phyloP scores from a whole-genome alignment of 2,113 vertebrate genomes.

The Balaenoptera acutorostrata region DNA sequence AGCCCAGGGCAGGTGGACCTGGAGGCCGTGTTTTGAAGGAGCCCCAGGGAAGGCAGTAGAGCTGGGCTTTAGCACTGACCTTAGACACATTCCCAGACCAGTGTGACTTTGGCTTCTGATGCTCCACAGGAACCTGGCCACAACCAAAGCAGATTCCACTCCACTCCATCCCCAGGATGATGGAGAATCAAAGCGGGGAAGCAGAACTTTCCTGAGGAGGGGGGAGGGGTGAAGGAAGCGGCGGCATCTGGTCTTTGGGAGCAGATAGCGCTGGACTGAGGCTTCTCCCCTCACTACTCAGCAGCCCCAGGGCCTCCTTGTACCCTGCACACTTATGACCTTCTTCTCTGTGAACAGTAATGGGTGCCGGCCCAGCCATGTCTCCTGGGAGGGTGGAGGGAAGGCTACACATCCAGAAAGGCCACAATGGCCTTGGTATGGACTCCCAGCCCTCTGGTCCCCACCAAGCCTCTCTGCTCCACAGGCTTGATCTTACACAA shows the following conservation, averaged over 20 bases:
- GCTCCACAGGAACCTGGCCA: not conserved
- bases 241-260: not conserved
- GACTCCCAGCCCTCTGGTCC: not conserved
- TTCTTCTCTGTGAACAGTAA: not conserved
- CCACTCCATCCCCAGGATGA: not conserved
- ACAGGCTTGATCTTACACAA: not conserved
- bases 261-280: not conserved
- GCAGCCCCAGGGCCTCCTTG: not conserved
- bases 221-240: fast-evolving
- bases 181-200: not conserved
- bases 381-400: not conserved
- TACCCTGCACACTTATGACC: fast-evolving
- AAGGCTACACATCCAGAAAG: not conserved
- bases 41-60: not conserved
- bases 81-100: too few species aligned
- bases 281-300: not conserved
- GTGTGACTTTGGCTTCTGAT: not conserved
- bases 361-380: fast-evolving
- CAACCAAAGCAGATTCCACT: too few species aligned
- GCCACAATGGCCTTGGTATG: not conserved
- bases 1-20: not conserved
- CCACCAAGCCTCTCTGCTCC: not conserved
- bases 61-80: not conserved
- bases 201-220: not conserved
- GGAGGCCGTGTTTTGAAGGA: not conserved